These are phyloP conservation scores for Mesitornis unicolor DNA, from an alignment of 2,113 vertebrate species.

Conservation along the genomic window DNA sequence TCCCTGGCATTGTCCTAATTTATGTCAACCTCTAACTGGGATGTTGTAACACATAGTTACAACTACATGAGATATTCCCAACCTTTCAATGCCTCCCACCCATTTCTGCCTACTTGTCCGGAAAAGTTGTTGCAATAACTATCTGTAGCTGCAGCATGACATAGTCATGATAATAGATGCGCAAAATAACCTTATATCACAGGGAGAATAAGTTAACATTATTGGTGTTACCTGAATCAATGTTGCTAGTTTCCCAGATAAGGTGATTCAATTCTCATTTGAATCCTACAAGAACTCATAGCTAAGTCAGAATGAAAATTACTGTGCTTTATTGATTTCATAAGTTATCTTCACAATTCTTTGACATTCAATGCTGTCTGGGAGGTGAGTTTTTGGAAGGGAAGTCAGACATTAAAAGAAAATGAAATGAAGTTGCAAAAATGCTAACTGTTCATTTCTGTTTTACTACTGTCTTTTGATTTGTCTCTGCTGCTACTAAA, in stretches of 20 bases:
- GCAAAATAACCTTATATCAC: not conserved
- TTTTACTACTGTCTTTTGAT: not conserved
- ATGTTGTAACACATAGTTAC: not conserved
- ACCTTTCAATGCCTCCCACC: not conserved
- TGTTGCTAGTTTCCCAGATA: not conserved
- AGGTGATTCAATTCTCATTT: not conserved
- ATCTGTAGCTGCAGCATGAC: not conserved
- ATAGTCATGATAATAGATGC: not conserved
- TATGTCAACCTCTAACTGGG: not conserved
- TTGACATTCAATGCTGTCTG: not conserved
- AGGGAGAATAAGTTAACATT: not conserved
- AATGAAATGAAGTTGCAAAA: not conserved
- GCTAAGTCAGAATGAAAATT: not conserved
- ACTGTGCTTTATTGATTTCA: not conserved
- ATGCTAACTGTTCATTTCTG: not conserved
- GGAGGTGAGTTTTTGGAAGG: not conserved
- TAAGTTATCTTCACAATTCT: not conserved
- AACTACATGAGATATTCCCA: not conserved
- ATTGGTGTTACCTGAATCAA: not conserved
- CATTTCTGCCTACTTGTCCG: not conserved
- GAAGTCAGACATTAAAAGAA: not conserved
- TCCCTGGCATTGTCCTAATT: not conserved
- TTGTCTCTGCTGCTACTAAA: not conserved
- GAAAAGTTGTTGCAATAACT: not conserved
- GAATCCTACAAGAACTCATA: not conserved